A percentile compares a stretch with the other conserved stretches of the same genome.
Evolutionary conservation across 1,140 invertebrate genomes (phyloP).

Genomic region (Drosophila pruinosa): DNA sequence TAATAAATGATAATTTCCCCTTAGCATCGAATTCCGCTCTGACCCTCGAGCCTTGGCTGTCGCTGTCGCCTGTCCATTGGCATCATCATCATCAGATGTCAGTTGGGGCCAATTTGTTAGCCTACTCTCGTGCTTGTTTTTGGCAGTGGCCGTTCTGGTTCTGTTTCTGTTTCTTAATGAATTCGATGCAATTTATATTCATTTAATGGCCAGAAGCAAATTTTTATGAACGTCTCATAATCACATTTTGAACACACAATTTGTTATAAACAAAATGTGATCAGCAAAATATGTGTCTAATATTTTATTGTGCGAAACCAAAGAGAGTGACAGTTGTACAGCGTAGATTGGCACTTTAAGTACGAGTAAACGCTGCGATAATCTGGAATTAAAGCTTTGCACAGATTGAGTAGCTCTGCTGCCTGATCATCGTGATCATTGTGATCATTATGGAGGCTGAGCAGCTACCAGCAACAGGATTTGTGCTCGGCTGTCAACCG

Average conservation of each 20-base stretch:
- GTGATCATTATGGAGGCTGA: constrained; percentile 13
- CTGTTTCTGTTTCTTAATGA: constrained; percentile 27
- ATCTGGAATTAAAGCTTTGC: constrained; percentile 29
- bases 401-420: background rate
- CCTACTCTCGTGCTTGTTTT: constrained; percentile 8
- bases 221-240: constrained; percentile 68
- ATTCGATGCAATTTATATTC: constrained; percentile 69
- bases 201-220: constrained; percentile 71
- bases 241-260: constrained; percentile 70
- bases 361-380: constrained; percentile 37
- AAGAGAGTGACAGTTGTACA: too few relatives aligned
- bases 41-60: background rate
- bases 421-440: background rate
- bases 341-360: constrained; percentile 13
- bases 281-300: background rate
- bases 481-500: constrained; percentile 57
- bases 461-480: constrained; percentile 35
- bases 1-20: constrained; percentile 72
- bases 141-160: background rate
- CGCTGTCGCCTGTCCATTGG: constrained; percentile 24
- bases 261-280: constrained; percentile 53
- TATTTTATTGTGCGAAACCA: constrained; percentile 3
- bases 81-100: constrained; percentile 25
- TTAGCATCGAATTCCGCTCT: background rate
- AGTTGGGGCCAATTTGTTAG: constrained; percentile 40